Evolutionary conservation across 1,140 invertebrate genomes (phyloP), one percentile per base, ranked within the genome.

Genomic region (Cheumatopsyche charites): DNA sequence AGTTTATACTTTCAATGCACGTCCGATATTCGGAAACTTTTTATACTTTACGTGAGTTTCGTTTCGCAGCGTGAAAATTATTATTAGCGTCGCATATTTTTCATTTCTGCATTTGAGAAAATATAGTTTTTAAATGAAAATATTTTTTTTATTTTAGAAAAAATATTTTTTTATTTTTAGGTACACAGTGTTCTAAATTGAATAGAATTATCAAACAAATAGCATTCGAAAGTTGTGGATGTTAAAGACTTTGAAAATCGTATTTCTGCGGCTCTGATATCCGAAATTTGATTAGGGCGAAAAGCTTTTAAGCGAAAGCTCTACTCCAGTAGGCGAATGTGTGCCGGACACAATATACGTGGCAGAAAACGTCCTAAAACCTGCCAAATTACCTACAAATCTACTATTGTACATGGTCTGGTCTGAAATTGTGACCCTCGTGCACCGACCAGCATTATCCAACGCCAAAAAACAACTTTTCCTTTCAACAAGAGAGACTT

Each of bases 281-380:
- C 62, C 65, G 15, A 74, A 74, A 74, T 71, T 67, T 71, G 73
- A 74, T 74, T 74, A 71, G 62, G 19, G 17, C 43, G 63, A 62
- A 71, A 74, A 74, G 73, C 73, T 74, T 74, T 74, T 71, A 74
- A 74, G 73, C 68, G 67, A 71, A 47, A 21, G 43, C 49, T 47
- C 42, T 6, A 25, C 5, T 63, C 29, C 1, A 9, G 29, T 19
- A 42, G 62, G 62, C 3, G 29, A 7, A 29, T 63, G 13, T 17
- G 23, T 13, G 29, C n/a, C 29, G 29, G 62, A n/a, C 11, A 21
- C n/a, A 3, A 42, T 43, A 63, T 63, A 42, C 62, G 62, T 63
- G 29, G 26, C 29, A 6, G 29, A 1, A 2, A 63, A 26, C 62
- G 11, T 15, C 67, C 47, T 42, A 42, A 58, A 52, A 68, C 67